Evolutionary conservation across 2,113 vertebrate species (phyloP), one percentile per base, ranked within the genome.

Genomic region (Platichthys flesus): DNA sequence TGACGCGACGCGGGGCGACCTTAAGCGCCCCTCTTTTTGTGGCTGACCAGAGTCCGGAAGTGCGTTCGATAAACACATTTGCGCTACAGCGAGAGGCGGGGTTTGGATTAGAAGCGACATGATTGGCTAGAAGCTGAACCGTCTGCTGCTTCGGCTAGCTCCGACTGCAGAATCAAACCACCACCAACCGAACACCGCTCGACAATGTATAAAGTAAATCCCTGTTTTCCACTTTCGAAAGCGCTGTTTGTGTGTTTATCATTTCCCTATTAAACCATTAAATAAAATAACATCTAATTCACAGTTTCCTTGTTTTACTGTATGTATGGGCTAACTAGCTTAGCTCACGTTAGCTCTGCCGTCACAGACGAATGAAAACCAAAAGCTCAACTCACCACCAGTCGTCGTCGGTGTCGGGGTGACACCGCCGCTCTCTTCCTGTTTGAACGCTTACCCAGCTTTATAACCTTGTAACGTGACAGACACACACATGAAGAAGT

Each of bases 361-460:
- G 21, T n/a, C 3, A 52, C 54, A 20, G 49, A 31, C 18, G 12
- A 9, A 1, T 51, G 37, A 28, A 40, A 73, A 69, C 2, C 18
- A 40, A 55, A 8, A 54, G 47, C 15, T n/a, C 3, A 10, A 69
- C 92, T 92, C 79, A 94, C 92, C 78, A 90, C 82, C 78, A 87
- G 84, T 60, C 83, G 86, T 77, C 87, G 84, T 84, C 85, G 84
- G 78, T 84, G 84, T 84, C 85, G 84, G 78, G 83, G 88, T 74
- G 91, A 91, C 90, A 90, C 85, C 89, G 51, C 68, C 18, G 81
- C 74, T 76, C 77, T 88, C 73, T 82, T 91, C 52, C 67, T 84
- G 0, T 83, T 84, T 18, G 63, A 63, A n/a, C 71, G 26, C 85
- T 85, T 91, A 69, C 89, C 90, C 92, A 93, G 90, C 60, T 88